Evolutionary conservation across 1,140 invertebrate genomes (phyloP).

Genomic region (Helicoverpa armigera): DNA sequence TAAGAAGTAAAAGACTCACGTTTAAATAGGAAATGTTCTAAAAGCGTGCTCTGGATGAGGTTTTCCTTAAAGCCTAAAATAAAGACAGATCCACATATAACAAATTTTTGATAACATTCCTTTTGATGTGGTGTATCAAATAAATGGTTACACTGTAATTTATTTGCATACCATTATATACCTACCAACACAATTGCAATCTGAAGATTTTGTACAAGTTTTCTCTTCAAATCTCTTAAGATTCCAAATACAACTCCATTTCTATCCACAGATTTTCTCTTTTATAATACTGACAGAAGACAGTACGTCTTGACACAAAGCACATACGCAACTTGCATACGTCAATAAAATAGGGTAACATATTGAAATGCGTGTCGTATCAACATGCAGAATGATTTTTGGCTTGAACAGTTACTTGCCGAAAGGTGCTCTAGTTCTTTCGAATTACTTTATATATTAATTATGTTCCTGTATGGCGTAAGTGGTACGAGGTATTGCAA

Average conservation of each 20-base stretch:
- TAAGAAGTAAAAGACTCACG: too few species aligned
- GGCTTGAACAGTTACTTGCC: conserved; percentile 40
- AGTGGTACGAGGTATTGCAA: conserved; percentile 34
- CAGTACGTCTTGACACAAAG: background rate
- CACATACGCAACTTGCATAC: background rate
- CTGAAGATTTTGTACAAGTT: background rate
- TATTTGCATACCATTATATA: too few species aligned
- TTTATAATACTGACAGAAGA: conserved; percentile 1
- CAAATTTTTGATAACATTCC: too few species aligned
- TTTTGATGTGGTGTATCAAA: too few species aligned
- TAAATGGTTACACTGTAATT: too few species aligned
- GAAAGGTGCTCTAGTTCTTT: conserved; percentile 27
- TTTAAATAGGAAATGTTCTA: too few species aligned
- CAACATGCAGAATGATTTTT: conserved; percentile 8
- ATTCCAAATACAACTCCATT: conserved; percentile 8
- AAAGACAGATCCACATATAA: too few species aligned
- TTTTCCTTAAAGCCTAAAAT: too few species aligned
- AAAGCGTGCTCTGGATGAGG: too few species aligned
- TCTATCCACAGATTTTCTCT: conserved; percentile 34
- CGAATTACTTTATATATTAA: conserved; percentile 40
- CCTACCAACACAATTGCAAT: background rate
- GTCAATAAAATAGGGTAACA: conserved; percentile 17
- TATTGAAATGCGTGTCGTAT: conserved; percentile 40
- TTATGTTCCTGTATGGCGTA: conserved; percentile 24
- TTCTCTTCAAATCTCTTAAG: conserved; percentile 18